phyloP scores from a whole-genome alignment of 2,113 vertebrate genomes.

The Periophthalmus modestus region DNA sequence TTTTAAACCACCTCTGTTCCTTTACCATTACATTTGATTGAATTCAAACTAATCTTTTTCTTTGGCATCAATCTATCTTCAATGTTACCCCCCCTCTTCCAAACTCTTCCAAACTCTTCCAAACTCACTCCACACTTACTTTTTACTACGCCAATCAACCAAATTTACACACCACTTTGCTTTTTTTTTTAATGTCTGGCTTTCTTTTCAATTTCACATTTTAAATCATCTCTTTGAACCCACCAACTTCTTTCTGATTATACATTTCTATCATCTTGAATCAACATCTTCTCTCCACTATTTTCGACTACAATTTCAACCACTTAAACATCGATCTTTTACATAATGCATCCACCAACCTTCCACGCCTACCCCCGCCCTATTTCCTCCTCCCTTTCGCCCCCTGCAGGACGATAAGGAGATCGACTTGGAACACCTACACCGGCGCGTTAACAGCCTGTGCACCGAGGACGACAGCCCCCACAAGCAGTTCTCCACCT shows the following conservation, averaged over 20 bases:
- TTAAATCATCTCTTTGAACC: neutral
- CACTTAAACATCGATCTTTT: neutral
- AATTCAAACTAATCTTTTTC: neutral
- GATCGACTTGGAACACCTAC: slow-evolving; percentile 99
- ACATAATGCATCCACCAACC: neutral
- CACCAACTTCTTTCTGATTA: neutral
- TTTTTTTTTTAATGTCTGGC: no score
- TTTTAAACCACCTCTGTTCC: neutral
- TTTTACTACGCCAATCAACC: no score
- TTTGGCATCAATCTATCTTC: neutral
- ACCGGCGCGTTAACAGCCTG: slow-evolving; percentile 98
- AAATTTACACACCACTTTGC: no score
- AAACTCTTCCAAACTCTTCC: no score
- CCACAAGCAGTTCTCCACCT: slow-evolving; percentile 99
- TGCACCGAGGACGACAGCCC: slow-evolving; percentile 99
- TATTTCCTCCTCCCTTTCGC: slow-evolving; percentile 36
- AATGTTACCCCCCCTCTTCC: no score
- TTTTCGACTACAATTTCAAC: neutral
- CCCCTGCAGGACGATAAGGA: slow-evolving; percentile 95
- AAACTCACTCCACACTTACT: no score
- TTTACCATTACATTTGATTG: neutral
- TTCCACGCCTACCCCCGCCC: neutral
- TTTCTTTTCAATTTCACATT: neutral
- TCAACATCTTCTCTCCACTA: neutral
- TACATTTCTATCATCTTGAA: neutral